phyloP scores from a whole-genome alignment of 2,888 invertebrate species.

The Lochmaea capreae region DNA sequence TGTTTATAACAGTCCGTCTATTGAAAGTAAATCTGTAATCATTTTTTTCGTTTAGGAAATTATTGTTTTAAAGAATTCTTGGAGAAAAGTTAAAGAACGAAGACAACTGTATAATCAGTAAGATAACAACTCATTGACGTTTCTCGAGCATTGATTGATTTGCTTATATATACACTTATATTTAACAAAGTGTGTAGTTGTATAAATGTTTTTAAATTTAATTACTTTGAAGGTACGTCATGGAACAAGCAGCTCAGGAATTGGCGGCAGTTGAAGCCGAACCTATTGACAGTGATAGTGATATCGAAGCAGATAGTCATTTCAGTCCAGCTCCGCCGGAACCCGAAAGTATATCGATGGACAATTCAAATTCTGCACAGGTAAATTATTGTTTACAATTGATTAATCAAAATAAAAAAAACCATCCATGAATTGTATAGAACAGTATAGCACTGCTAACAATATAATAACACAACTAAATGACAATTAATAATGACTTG shows the following conservation, averaged over 20 bases:
- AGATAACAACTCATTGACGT: conserved; percentile 1
- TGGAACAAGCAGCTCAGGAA: conserved; percentile 71
- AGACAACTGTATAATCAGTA: conserved; percentile 12
- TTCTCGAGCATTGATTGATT: conserved; percentile 9
- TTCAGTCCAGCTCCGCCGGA: conserved; percentile 59
- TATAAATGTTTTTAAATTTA: conserved; percentile 16
- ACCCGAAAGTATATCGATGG: conserved; percentile 53
- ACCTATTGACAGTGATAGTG: conserved; percentile 80
- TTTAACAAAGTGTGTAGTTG: neutral
- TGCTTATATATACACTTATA: conserved; percentile 13
- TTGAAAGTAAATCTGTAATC: neutral
- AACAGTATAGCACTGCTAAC: no score
- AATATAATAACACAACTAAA: no score
- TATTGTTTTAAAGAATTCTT: neutral
- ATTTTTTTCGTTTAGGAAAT: conserved; percentile 15
- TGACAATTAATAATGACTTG: no score
- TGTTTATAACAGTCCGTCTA: neutral
- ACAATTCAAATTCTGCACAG: conserved; percentile 60
- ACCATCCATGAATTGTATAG: no score
- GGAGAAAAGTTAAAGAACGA: conserved; percentile 5
- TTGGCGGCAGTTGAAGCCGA: conserved; percentile 77
- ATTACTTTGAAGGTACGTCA: conserved; percentile 64
- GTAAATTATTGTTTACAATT: conserved; percentile 43
- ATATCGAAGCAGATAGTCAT: conserved; percentile 63
- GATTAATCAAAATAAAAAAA: conserved; percentile 2